Evolutionary conservation across 2,888 invertebrate species (phyloP), one percentile per base, ranked within the genome.

Genomic region (Syrphus vitripennis): DNA sequence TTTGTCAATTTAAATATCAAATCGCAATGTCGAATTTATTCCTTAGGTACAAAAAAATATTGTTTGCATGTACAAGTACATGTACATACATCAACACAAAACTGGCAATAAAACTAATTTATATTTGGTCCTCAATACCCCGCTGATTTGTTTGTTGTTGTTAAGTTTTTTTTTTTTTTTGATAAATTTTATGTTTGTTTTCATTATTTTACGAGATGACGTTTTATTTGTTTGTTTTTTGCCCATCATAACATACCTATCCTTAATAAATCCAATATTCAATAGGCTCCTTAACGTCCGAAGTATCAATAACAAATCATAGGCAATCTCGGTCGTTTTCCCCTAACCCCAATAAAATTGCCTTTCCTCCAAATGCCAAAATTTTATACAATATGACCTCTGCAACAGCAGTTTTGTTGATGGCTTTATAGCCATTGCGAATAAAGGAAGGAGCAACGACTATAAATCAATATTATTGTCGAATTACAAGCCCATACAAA

Each of bases 391-490:
- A 31, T 59, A 67, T 65, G 79, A 75, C 74, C 69, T 79, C 83
- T 72, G 71, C 69, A 79, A 50, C 83, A 79, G 74, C 79, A 83
- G 69, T 77, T 81, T 84, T 65, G 76, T 81, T 81, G 84, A 84
- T 76, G 84, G 71, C 71, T 67, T 67, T 75, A 76, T 76, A 59
- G 65, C 10, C n/a, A 63, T 42, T 29, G 31, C 34, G 26, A 9
- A 10, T 2, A 7, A 12, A 12, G 9, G 37, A 21, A 61, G 48
- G 19, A 14, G 14, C 34, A 70, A 29, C 26, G 57, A 34, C 67
- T 45, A 67, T 84, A 84, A 77, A 84, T 84, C 84, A 84, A 84
- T 59, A 84, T 84, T 71, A 84, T 84, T 81, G 76, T 81, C 84
- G 76, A 81, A 84, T 84, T 84, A 84, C 72, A 77, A 77, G 81